These are phyloP conservation scores for Anas capensis DNA, from an alignment of 2,797 vertebrate genomes.

Conservation along the genomic window DNA sequence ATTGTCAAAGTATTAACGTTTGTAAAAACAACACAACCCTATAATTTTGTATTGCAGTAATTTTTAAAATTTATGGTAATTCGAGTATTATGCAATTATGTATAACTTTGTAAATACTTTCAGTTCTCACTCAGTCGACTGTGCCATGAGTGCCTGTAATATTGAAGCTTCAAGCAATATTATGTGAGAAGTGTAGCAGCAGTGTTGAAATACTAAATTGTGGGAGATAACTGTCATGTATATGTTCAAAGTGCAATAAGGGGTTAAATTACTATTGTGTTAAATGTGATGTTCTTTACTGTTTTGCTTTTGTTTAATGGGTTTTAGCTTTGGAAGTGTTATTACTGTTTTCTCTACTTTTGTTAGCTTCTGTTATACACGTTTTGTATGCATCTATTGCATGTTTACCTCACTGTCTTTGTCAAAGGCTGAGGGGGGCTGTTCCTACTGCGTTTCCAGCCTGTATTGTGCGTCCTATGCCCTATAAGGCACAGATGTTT, in stretches of 20 bases:
- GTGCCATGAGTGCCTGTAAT: background rate
- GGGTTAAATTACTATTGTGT: background rate
- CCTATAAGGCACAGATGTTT: accelerated
- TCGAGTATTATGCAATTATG: background rate
- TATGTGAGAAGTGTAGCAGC: background rate
- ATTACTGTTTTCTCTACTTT: accelerated
- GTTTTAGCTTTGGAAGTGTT: background rate
- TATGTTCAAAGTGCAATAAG: slow-evolving; percentile 70
- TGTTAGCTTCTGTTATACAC: too few relatives aligned
- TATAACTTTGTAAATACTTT: slow-evolving; percentile 29
- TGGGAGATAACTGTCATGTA: background rate
- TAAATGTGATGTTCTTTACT: background rate
- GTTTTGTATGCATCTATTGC: accelerated
- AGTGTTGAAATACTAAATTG: background rate
- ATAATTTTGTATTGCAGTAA: background rate
- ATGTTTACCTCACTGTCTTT: accelerated
- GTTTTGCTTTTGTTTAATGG: background rate
- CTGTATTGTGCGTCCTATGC: accelerated
- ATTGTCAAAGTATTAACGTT: background rate
- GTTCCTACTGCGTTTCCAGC: accelerated
- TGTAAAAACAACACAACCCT: background rate
- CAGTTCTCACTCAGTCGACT: background rate
- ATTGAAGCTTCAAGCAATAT: background rate
- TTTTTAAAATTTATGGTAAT: background rate
- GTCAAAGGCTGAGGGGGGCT: accelerated